phyloP scores from a whole-genome alignment of 2,113 vertebrate genomes.

The Oophaga pumilio region DNA sequence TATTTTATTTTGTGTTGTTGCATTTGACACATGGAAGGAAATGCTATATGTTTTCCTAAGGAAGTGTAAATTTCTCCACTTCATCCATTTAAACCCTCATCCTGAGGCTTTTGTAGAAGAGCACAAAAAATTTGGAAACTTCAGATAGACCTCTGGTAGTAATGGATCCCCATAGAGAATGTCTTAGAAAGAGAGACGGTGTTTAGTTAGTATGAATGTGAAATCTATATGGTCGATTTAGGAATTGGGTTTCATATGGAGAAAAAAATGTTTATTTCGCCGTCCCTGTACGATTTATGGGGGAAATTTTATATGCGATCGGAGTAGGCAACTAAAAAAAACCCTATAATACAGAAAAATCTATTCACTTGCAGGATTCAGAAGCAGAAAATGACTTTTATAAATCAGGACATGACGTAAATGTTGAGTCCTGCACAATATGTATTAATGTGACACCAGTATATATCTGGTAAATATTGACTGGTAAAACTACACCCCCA shows the following conservation, averaged over 20 bases:
- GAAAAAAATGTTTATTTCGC: conserved; percentile 77
- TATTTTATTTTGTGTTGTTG: conserved; percentile 75
- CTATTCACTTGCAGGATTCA: conserved; percentile 8
- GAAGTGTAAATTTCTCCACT: conserved; percentile 94
- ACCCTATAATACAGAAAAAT: neutral
- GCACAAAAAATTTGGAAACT: conserved; percentile 82
- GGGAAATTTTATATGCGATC: conserved; percentile 73
- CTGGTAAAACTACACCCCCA: neutral
- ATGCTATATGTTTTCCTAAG: conserved; percentile 91
- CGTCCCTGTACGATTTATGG: conserved; percentile 80
- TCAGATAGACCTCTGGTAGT: conserved; percentile 73
- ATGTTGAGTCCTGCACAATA: neutral
- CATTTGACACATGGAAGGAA: conserved; percentile 88
- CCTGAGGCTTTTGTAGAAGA: conserved; percentile 84
- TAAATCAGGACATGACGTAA: neutral
- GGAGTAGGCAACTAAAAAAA: conserved; percentile 65
- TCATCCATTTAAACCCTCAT: conserved; percentile 86
- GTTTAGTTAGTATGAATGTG: conserved; percentile 77
- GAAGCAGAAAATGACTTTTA: neutral
- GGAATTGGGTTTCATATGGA: conserved; percentile 72
- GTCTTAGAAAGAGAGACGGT: conserved; percentile 74
- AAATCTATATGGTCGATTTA: conserved; percentile 76
- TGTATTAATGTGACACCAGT: neutral
- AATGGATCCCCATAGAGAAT: conserved; percentile 82
- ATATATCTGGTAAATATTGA: neutral